Conservation (phyloP, 2,888 invertebrate genomes). For the Pollenia angustigena region DNA sequence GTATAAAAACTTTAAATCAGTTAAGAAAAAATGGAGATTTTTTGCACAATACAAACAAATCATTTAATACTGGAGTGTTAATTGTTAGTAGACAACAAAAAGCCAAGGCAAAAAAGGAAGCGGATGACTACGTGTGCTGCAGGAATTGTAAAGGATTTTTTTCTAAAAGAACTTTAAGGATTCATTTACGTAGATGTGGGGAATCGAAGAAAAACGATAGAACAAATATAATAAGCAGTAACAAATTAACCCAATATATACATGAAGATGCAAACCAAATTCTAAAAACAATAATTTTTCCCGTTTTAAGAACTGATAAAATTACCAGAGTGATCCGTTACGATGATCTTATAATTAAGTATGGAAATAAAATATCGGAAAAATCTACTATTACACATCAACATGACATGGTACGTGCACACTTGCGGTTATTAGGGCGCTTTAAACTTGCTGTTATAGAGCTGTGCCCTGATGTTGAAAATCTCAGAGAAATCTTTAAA, state of each 20-base stretch:
- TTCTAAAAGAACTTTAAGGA: not conserved
- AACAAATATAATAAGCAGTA: conserved; percentile 8
- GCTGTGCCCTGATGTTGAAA: too few species aligned
- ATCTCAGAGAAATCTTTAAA: too few species aligned
- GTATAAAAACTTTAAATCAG: too few species aligned
- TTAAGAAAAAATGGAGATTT: too few species aligned
- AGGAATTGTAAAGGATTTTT: conserved; percentile 30
- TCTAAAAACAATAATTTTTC: conserved; percentile 19
- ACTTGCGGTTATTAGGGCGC: conserved; percentile 24
- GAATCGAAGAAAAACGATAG: not conserved
- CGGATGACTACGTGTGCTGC: conserved; percentile 13
- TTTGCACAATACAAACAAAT: too few species aligned
- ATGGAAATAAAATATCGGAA: conserved; percentile 23
- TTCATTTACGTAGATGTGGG: conserved; percentile 8
- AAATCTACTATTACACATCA: conserved; percentile 20
- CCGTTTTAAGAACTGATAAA: conserved; percentile 2
- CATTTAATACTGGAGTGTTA: too few species aligned
- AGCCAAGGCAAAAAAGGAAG: not conserved
- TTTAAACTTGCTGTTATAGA: not conserved
- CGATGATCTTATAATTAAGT: conserved; percentile 44
- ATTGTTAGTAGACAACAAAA: conserved; percentile 30
- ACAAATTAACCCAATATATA: not conserved
- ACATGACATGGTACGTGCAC: conserved; percentile 38
- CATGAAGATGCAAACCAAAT: conserved; percentile 3
- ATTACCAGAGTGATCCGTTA: not conserved